Base-by-base conservation (phyloP, 2,797 vertebrate genomes). In the Peromyscus melanophrys region DNA sequence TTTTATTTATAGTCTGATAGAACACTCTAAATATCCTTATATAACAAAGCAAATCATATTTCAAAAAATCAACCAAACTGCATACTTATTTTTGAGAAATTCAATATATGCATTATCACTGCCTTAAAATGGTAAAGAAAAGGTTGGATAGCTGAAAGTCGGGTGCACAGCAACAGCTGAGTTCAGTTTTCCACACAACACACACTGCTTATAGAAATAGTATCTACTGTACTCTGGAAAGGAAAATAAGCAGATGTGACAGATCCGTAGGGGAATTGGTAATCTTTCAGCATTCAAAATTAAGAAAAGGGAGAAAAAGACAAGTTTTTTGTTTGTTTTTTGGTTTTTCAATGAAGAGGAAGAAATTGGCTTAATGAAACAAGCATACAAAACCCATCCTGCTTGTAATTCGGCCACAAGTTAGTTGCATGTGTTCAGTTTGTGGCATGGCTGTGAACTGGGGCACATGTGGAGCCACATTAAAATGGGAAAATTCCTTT, bases 401-500 rank as follows among this genome's bases (percentile, higher is more conserved):
- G 31, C 31, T n/a, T n/a, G 19, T 77, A 76, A 94, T 83, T 89
- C 83, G 76, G 63, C 34, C 29, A 52, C 78, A 91, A 89, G 43
- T 89, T 43, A 83, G 75, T 16, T 73, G 92, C 16, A 63, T 73
- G 49, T 83, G 65, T 90, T 77, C 78, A 29, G 1, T 83, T 83
- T 96, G 67, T 65, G 90, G 78, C 31, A 21, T 65, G 31, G 16
- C 29, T 95, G 40, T 25, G 27, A 73, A 5, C 73, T 95, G 82
- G 92, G 69, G 65, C 80, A 77, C 31, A 40, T 49, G 75, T 61
- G 76, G 96, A 86, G 69, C 73, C 86, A 89, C 43, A 89, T 71
- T 16, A 76, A 40, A 52, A 93, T 93, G 76, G 19, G 34, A 95
- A 95, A 90, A 71, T 95, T 94, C 43, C n/a, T 93, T 90, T 94